A percentile compares a stretch with the other conserved stretches of the same genome.
Conservation (phyloP, 2,797 vertebrate species). For the Ctenosaura bakeri region DNA sequence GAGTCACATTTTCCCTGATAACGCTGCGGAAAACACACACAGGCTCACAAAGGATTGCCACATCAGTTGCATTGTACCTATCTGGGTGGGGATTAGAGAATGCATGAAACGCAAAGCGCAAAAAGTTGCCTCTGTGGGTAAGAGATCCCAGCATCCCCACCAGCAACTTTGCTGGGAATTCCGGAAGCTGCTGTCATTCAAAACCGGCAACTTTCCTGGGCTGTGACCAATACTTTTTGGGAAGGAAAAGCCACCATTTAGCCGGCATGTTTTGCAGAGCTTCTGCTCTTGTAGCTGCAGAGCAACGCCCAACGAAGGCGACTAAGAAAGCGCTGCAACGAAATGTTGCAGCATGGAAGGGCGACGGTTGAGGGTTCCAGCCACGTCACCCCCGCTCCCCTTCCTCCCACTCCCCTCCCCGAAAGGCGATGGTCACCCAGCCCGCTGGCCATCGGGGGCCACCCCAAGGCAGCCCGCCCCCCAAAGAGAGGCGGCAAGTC, state of each 20-base stretch:
- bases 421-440: neutral
- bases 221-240: too few relatives aligned
- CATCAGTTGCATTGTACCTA: neutral
- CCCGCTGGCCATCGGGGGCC: accelerated
- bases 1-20: neutral
- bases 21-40: neutral
- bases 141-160: neutral
- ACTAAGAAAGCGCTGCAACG: neutral
- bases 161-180: neutral
- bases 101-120: neutral
- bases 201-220: too few relatives aligned
- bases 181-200: neutral
- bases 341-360: neutral
- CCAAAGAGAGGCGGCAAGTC: too few relatives aligned
- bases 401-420: neutral
- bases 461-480: neutral
- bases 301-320: accelerated
- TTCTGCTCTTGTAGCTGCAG: too few relatives aligned
- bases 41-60: too few relatives aligned
- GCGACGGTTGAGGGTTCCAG: neutral
- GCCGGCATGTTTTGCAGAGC: neutral
- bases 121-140: neutral
- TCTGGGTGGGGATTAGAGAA: neutral
- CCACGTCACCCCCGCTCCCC: neutral
- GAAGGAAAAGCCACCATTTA: too few relatives aligned